Percentiles rank a stretch among this genome's conserved stretches.
phyloP scores from a whole-genome alignment of 2,797 vertebrate species.

The Sebastes elongatus region DNA sequence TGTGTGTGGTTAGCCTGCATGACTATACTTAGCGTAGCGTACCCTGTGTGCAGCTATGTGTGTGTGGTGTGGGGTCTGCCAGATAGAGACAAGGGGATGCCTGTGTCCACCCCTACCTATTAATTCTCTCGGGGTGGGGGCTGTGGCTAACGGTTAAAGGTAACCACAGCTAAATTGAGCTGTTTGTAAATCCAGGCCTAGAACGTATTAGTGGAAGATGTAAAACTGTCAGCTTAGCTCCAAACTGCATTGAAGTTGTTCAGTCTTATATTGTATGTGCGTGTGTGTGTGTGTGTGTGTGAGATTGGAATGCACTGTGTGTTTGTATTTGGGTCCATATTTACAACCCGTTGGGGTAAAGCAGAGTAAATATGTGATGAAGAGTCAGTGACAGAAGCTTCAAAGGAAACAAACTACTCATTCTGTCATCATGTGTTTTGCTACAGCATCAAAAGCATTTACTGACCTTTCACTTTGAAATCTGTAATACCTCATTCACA shows the following conservation, averaged over 20 bases:
- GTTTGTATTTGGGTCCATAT: constrained; percentile 44
- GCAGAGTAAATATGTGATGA: constrained; percentile 3
- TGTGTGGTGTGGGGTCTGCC: constrained; percentile 49
- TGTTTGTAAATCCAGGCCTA: constrained; percentile 52
- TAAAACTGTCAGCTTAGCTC: constrained; percentile 44
- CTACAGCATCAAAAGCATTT: constrained; percentile 3
- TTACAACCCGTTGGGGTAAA: constrained; percentile 18
- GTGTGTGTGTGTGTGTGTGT: background rate
- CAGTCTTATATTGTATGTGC: background rate
- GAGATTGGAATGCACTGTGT: constrained; percentile 20
- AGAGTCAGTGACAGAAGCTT: constrained; percentile 5
- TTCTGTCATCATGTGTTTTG: constrained; percentile 5
- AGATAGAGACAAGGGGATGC: constrained; percentile 69
- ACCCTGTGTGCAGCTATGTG: constrained; percentile 25
- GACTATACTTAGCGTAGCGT: constrained; percentile 69
- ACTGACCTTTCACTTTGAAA: background rate
- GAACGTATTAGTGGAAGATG: constrained; percentile 47
- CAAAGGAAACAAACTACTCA: constrained; percentile 25
- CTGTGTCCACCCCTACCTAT: constrained; percentile 68
- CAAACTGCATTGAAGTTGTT: constrained; percentile 5
- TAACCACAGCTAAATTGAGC: constrained; percentile 72
- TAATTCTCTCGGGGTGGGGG: constrained; percentile 62
- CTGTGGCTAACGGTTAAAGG: constrained; percentile 59
- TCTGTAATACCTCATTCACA: background rate
- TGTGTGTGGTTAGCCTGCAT: constrained; percentile 70